phyloP scores from a whole-genome alignment of 2,797 vertebrate species.

The Pogoniulus pusillus region DNA sequence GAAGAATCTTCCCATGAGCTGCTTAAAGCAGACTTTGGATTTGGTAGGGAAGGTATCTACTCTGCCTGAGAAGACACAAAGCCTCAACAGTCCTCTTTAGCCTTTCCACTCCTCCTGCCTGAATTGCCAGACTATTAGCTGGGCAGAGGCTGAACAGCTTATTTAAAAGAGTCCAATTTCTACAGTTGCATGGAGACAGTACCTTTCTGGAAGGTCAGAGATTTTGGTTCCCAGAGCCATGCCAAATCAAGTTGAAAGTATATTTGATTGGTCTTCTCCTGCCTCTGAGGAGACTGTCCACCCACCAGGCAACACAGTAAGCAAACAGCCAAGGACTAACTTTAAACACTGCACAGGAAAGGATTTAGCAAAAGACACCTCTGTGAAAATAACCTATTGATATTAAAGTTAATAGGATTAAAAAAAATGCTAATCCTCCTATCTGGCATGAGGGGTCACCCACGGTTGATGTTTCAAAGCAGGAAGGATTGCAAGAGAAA shows the following conservation, averaged over 20 bases:
- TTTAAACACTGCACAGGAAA: neutral
- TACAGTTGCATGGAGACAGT: neutral
- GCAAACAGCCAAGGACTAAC: neutral
- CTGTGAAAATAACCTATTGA: conserved; percentile 43
- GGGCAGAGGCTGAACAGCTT: neutral
- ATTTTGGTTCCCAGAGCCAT: neutral
- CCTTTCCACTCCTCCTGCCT: neutral
- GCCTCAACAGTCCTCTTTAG: neutral
- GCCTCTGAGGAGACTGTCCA: neutral
- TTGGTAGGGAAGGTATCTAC: neutral
- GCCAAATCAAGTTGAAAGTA: neutral
- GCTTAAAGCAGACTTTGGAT: neutral
- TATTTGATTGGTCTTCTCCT: neutral
- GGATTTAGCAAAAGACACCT: conserved; percentile 5
- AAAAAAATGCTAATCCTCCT: conserved; percentile 47
- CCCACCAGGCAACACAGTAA: neutral
- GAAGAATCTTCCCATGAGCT: neutral
- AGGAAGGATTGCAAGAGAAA: neutral
- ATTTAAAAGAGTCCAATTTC: neutral
- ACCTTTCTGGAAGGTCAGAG: neutral
- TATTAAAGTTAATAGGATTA: conserved; percentile 54
- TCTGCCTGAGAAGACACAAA: neutral
- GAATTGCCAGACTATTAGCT: neutral
- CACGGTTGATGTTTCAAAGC: conserved; percentile 6
- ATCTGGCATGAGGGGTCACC: neutral